Base-by-base conservation (phyloP, 2,888 invertebrate genomes). In the Junonia oenone region DNA sequence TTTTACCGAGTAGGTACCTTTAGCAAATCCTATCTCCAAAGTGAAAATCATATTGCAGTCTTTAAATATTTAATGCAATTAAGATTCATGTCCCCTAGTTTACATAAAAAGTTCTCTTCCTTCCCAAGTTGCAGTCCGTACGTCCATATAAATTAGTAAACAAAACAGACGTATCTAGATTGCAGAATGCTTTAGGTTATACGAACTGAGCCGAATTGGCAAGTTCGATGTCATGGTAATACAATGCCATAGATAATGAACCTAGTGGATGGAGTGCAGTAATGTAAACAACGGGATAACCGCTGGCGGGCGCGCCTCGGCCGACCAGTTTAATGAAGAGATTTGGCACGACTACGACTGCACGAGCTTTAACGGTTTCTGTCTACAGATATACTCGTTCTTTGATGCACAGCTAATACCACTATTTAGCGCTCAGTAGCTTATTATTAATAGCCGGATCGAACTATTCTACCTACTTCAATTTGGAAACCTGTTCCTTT, bases 281-380 rank as follows among this genome's bases (percentile, higher is more conserved):
- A 69, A 72, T 72, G 76, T 76, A 78, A 76, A 76, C 76, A 73
- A 73, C 68, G 76, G 73, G 73, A 75, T 71, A 81, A 77, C 78
- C 76, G 82, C 77, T 78, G 76, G 64, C 57, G 63, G 53, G 78
- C 77, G 73, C 71, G 65, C 71, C 71, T 63, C 59, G 61, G 67
- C 72, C 76, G 75, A 77, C 81, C 81, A 79, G 78, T 81, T 80
- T 85, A 85, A 88, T 85, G 81, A 86, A 86, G 84, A 86, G 83
- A 88, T 88, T 86, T 86, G 87, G 88, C 87, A 85, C 85, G 85
- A 82, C 65, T 77, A 85, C 85, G 85, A 82, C 65, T 77, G 76
- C 76, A 74, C 80, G 75, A 74, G 78, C 78, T 76, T 77, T 81
- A 86, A 82, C 82, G 79, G 83, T 77, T 73, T 74, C 68, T 72